A percentile compares a stretch with the other conserved stretches of the same genome.
phyloP scores from a whole-genome alignment of 1,140 invertebrate genomes.

The Reticulitermes speratus region DNA sequence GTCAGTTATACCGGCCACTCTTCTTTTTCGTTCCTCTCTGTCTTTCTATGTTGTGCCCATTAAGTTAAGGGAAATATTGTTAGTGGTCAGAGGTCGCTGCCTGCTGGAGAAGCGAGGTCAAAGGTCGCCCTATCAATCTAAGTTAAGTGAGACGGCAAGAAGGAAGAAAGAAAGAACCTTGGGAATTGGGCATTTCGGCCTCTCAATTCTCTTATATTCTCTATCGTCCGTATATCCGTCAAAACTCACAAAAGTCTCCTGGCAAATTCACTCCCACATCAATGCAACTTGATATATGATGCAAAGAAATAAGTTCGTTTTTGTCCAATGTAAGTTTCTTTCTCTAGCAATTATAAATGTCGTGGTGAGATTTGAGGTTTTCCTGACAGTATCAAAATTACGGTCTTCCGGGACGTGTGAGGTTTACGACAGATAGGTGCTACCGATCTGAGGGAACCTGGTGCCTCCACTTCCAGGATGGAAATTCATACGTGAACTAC shows the following conservation, averaged over 20 bases:
- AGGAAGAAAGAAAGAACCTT: not conserved
- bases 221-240: not conserved
- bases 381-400: no score
- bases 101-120: constrained; percentile 21
- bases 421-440: no score
- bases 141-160: constrained; percentile 19
- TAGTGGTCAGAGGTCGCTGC: constrained; percentile 24
- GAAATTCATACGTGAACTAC: no score
- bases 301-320: no score
- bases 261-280: not conserved
- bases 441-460: no score
- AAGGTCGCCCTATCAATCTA: constrained; percentile 27
- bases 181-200: constrained; percentile 2
- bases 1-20: not conserved
- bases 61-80: constrained; percentile 29
- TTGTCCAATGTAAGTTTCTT: no score
- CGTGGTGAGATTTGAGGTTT: no score
- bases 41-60: constrained; percentile 5
- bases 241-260: not conserved
- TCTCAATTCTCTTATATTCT: not conserved
- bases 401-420: no score
- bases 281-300: not conserved
- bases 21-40: not conserved
- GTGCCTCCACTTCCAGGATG: no score
- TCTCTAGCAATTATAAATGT: no score